These are phyloP conservation scores for Andricus curvator DNA, from an alignment of 2,888 invertebrate genomes.

Conservation along the genomic window DNA sequence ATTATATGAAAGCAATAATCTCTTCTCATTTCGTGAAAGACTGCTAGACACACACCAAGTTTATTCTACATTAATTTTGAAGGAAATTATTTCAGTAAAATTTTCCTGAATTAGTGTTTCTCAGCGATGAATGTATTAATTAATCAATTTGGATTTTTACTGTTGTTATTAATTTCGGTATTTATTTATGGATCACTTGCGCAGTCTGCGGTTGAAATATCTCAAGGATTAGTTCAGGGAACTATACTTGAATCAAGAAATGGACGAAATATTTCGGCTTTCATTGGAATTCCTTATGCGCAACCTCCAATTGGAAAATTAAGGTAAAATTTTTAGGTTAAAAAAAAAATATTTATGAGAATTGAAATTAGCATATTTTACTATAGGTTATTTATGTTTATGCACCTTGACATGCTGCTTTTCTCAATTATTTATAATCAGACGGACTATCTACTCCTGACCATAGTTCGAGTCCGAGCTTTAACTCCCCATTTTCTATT, in stretches of 20 bases:
- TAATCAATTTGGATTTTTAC: neutral
- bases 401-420: too few relatives aligned
- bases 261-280: conserved; percentile 46
- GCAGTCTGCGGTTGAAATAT: neutral
- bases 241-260: neutral
- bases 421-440: too few relatives aligned
- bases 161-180: too few relatives aligned
- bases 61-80: neutral
- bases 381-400: too few relatives aligned
- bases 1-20: too few relatives aligned
- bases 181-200: neutral
- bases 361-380: too few relatives aligned
- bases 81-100: neutral
- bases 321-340: conserved; percentile 54
- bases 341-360: too few relatives aligned
- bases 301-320: conserved; percentile 61
- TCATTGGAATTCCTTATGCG: conserved; percentile 65
- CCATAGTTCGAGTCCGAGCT: too few relatives aligned
- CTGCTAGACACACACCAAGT: neutral
- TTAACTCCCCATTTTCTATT: too few relatives aligned
- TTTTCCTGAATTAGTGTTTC: neutral
- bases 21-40: neutral
- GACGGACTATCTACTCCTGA: too few relatives aligned
- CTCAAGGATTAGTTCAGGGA: neutral
- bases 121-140: neutral